phyloP scores from a whole-genome alignment of 2,888 invertebrate genomes.

The Galeruca laticollis region DNA sequence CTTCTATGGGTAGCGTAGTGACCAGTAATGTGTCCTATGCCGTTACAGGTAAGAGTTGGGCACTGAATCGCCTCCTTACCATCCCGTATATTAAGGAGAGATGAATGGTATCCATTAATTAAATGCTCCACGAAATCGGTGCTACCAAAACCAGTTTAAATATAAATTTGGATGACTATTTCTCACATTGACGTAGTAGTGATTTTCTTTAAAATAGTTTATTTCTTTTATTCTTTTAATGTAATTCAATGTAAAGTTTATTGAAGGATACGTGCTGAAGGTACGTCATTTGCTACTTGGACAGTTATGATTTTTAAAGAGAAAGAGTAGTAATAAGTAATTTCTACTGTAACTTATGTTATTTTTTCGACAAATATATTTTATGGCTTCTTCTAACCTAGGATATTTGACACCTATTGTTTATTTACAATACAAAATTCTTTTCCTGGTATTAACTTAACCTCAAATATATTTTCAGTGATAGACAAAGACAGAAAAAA shows the following conservation, averaged over 20 bases:
- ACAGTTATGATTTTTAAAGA: not conserved
- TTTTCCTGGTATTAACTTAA: conserved; percentile 13
- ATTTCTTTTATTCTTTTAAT: not conserved
- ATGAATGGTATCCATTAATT: conserved; percentile 22
- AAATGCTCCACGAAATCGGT: conserved; percentile 51
- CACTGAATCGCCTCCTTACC: conserved; percentile 84
- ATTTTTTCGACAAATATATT: not conserved
- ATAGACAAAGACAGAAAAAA: conserved; percentile 37
- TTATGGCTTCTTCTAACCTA: not conserved
- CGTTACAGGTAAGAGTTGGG: conserved; percentile 85
- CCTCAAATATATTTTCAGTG: conserved; percentile 27
- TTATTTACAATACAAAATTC: not conserved
- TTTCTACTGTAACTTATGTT: too few species aligned
- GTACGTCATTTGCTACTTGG: not conserved
- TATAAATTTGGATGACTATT: conserved; percentile 18
- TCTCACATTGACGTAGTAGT: not conserved
- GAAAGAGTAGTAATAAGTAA: too few species aligned
- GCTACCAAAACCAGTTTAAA: conserved; percentile 40
- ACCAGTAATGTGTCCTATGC: conserved; percentile 88
- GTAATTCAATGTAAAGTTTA: not conserved
- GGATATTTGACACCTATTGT: not conserved
- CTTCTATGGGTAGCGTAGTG: conserved; percentile 92
- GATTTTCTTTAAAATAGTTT: not conserved
- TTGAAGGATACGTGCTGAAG: not conserved
- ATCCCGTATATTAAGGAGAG: conserved; percentile 66